Base-by-base conservation (phyloP, 92 coral and sea anemone species). In the Epizoanthus stellaris region DNA sequence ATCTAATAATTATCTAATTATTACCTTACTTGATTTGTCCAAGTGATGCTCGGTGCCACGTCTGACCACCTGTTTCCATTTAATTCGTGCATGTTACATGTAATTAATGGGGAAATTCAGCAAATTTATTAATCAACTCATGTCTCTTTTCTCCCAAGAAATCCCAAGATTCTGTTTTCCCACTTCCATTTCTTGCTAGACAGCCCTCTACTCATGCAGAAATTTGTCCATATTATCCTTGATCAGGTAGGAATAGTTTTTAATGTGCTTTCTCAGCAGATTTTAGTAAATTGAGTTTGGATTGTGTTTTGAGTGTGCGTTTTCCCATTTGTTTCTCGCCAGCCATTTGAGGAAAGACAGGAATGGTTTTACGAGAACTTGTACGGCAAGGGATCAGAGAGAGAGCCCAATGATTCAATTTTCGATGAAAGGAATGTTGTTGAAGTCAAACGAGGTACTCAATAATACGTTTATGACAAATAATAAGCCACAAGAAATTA, bases 271-370 rank as follows among this genome's bases (percentile, higher is more conserved):
- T 23, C 36, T 39, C 13, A 5, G 15, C 6, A 3, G 43, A 38
- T 42, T 17, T 56, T 57, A 47, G 4, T 43, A 12, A 45, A 19
- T 4, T 60, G 49, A 23, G 17, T 23, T 19, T 64, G 43, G 84
- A 79, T 25, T 56, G 42, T 77, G 7, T 57, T 60, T 56, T 53
- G 4, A 65, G 10, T 19, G 39, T 67, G 8, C 13, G 23, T 13
- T 67, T 30, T 43, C 2, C 52, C 74, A 23, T 59, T 30, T 47
- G 62, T 21, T 19, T 87, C 8, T 80, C 67, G 21, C 15, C 73
- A 87, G 90, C 90, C 90, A 3, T 87, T 87, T 75, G 90, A 87
- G 39, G 90, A 87, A 67, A 72, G 90, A 64, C 90, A 87, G 38
- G 71, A 62, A 15, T 87, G 90, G 90, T 87, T 87, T 81, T 87